Evolutionary conservation across 2,888 invertebrate genomes (phyloP), one percentile per base, ranked within the genome.

Genomic region (Ferdinandea cuprea): DNA sequence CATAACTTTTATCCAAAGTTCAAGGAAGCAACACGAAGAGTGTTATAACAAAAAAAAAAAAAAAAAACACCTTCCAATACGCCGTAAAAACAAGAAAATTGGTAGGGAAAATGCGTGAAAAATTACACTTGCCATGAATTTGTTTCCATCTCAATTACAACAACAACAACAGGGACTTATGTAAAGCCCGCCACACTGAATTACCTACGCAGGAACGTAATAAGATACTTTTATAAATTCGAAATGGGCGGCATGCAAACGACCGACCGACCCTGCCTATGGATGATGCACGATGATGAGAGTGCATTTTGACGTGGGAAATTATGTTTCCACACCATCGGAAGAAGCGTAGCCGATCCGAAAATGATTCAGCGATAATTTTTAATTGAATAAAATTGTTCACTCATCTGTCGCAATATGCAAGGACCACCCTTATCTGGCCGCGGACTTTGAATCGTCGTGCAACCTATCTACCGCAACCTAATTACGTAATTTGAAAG

Each of bases 281-380:
- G 1, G 54, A 58, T 8, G 46, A 17, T 2, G 48, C 3, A 73
- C 50, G 68, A 56, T 61, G 65, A 81, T 81, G 80, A 63, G 63
- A 69, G 46, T 72, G 66, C 65, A 77, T 65, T 71, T 54, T 52
- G 71, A 77, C 81, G 81, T 81, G 77, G 77, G 81, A 81, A 81
- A 77, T 71, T 48, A 72, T 28, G 50, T 77, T 81, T 71, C 52
- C 35, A n/a, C 21, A 30, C 32, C 65, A 30, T 46, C 44, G 65
- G 69, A 71, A 54, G 76, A 63, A 74, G 69, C 81, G 54, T 54
- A 76, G 40, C 69, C 8, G 50, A 71, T 66, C 8, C 19, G 30
- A 76, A 71, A 76, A 66, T 81, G 68, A 76, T 17, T 81, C 54
- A 35, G 58, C 65, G 76, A 15, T 71, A 65, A 76, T 76, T 71